Evolutionary conservation across 92 coral and sea anemone genomes (phyloP), one percentile per base, ranked within the genome.

Genomic region (Galaxea fascicularis): DNA sequence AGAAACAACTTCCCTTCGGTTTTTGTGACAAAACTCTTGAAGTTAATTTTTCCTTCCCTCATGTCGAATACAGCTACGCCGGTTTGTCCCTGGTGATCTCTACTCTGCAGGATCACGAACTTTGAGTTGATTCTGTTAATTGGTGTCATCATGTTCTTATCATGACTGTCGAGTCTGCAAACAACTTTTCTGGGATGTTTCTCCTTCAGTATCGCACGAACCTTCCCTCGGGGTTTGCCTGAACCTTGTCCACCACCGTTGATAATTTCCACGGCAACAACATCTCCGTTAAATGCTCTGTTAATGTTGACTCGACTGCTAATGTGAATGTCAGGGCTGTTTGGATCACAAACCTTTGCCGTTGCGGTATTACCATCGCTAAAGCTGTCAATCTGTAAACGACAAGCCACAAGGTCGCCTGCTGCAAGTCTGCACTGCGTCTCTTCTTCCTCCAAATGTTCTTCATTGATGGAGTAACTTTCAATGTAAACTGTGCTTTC

Each of bases 131-230:
- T 65, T 69, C 80, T 92, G 87, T 94, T 92, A 10, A 96, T 90
- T 2, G 98, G 98, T 29, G 91, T 93, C 98, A 96, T 96, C 73
- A 92, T 82, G 63, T 92, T 94, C 31, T 76, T 86, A 79, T 96
- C 98, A 31, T 82, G 78, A 45, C 80, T 77, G 52, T 95, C 97
- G 30, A 90, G 76, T 22, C 82, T 82, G 85, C 98, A 96, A 80
- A 94, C 90, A 28, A 85, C 91, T 24, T 91, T 85, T 53, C 98
- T 88, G 65, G 89, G 89, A 67, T 96, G 98, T 17, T 84, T 83
- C 76, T 92, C 93, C 65, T 90, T 76, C 58, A 92, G 77, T 52
- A 96, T 83, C 9, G 90, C 87, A 45, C 87, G 87, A 28, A 96
- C 98, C 68, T 95, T 96, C 0, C 98, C 98, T 35, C 82, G 85